Evolutionary conservation across 1,140 invertebrate genomes (phyloP).

Genomic region (Prorops nasuta): DNA sequence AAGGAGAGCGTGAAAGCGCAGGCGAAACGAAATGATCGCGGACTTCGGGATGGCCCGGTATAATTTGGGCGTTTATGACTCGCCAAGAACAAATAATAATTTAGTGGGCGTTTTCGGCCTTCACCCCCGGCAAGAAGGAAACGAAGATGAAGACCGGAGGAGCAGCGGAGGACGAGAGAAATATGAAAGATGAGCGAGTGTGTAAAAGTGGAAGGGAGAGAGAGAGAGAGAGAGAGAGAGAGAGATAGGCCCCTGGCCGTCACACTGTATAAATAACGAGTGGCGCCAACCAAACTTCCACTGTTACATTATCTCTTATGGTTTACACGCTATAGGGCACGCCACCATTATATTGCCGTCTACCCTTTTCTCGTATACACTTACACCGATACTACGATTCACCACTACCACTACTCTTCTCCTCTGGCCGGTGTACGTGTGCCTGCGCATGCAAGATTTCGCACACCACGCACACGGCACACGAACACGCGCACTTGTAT

Average conservation of each 20-base stretch:
- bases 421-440: background rate
- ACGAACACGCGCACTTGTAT: too few relatives aligned
- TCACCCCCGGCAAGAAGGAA: constrained; percentile 24
- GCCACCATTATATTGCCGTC: constrained; percentile 32
- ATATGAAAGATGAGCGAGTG: too few relatives aligned
- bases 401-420: constrained; percentile 10
- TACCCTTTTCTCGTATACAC: too few relatives aligned
- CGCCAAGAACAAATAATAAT: constrained; percentile 51
- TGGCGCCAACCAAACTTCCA: constrained; percentile 46
- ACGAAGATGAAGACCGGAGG: constrained; percentile 19
- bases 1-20: constrained; percentile 11
- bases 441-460: background rate
- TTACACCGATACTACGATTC: too few relatives aligned
- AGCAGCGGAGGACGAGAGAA: too few relatives aligned
- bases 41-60: constrained; percentile 39
- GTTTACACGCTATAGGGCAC: constrained; percentile 30
- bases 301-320: constrained; percentile 35
- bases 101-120: constrained; percentile 45
- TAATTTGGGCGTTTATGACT: constrained; percentile 50
- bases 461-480: background rate
- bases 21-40: constrained; percentile 12
- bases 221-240: constrained; percentile 14
- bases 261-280: constrained; percentile 45
- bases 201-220: too few relatives aligned
- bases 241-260: constrained; percentile 7